Percentiles rank a stretch among this genome's conserved stretches.
phyloP scores from a whole-genome alignment of 1,140 invertebrate genomes.

The Daktulosphaira vitifoliae region DNA sequence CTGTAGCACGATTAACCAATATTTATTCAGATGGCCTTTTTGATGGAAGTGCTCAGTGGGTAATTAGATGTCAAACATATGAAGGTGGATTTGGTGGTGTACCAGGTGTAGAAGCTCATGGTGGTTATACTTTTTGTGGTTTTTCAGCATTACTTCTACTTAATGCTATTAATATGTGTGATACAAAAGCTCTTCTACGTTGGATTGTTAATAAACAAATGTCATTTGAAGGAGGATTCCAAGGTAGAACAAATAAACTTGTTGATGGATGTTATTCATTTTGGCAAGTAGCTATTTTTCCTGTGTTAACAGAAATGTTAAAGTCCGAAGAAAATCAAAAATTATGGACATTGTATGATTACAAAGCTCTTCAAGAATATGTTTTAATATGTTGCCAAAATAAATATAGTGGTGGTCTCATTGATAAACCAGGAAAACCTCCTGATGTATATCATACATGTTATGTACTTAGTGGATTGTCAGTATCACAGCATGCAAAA shows the following conservation, averaged over 20 bases:
- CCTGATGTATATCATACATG: constrained; percentile 94
- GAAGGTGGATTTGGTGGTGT: constrained; percentile 94
- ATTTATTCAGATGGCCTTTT: constrained; percentile 68
- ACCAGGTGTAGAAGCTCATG: constrained; percentile 95
- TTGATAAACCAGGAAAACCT: constrained; percentile 89
- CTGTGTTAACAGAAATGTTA: constrained; percentile 58
- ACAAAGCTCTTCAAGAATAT: constrained; percentile 87
- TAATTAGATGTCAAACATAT: constrained; percentile 90
- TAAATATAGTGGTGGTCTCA: constrained; percentile 68
- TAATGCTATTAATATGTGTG: constrained; percentile 66
- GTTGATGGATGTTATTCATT: constrained; percentile 99
- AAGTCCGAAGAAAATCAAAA: constrained; percentile 43
- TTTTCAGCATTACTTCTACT: constrained; percentile 79
- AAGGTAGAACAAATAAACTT: constrained; percentile 93
- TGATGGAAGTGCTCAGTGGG: constrained; percentile 80
- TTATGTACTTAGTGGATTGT: constrained; percentile 90
- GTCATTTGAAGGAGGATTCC: constrained; percentile 83
- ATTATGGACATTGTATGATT: constrained; percentile 55
- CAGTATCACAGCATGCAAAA: constrained; percentile 73
- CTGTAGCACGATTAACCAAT: constrained; percentile 81
- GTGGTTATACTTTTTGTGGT: constrained; percentile 96
- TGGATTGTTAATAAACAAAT: constrained; percentile 87
- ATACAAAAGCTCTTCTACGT: constrained; percentile 64
- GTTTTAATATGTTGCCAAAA: constrained; percentile 87
- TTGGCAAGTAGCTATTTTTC: constrained; percentile 92